These are phyloP conservation scores for Xiphophorus couchianus DNA, from an alignment of 2,113 vertebrate genomes.

Conservation along the genomic window DNA sequence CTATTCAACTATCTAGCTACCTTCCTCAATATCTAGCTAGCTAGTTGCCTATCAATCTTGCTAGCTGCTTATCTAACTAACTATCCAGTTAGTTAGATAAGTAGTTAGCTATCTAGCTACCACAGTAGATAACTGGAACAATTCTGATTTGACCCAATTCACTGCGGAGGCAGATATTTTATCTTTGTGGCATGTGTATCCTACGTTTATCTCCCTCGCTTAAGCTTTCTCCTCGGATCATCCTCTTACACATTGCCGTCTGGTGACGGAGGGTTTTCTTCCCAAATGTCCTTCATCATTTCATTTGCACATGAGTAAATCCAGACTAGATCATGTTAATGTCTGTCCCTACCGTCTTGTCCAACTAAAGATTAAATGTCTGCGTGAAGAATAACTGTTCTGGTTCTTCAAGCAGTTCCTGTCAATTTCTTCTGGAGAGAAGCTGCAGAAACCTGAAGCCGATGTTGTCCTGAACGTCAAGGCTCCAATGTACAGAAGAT, in stretches of 20 bases:
- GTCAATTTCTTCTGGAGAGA: background rate
- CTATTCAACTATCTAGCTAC: too few species aligned
- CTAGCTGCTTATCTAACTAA: too few species aligned
- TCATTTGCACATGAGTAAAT: too few species aligned
- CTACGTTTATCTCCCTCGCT: background rate
- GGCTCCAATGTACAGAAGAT: too few species aligned
- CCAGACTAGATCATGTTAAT: background rate
- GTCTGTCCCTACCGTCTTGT: background rate
- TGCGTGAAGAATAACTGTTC: background rate
- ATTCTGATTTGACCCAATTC: background rate
- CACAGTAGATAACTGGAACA: background rate
- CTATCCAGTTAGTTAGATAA: too few species aligned
- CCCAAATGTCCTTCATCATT: background rate
- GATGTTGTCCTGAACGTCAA: background rate
- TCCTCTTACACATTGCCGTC: background rate
- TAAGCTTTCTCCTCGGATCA: background rate
- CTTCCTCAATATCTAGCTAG: too few species aligned
- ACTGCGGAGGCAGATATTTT: background rate
- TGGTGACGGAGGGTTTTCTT: background rate
- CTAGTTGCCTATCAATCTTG: too few species aligned
- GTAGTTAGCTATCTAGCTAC: too few species aligned
- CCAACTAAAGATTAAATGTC: background rate
- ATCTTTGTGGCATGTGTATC: background rate
- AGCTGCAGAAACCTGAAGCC: background rate
- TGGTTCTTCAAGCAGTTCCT: background rate